phyloP scores from a whole-genome alignment of 2,113 vertebrate species.

The Puffinus mauretanicus region DNA sequence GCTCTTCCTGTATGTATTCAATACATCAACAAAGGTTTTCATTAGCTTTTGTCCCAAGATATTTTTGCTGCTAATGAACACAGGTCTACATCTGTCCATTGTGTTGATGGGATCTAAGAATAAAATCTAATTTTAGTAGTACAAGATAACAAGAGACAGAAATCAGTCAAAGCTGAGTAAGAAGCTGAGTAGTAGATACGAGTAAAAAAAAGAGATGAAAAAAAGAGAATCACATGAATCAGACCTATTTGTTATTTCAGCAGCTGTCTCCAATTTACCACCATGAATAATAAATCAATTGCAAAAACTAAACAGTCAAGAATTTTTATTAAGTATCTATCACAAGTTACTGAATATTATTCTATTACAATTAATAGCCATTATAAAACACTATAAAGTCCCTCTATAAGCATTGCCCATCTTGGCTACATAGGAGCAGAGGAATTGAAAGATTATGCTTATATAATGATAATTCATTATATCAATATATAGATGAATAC shows the following conservation, averaged over 20 bases:
- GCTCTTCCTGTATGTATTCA: neutral
- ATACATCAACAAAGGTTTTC: neutral
- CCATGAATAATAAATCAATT: neutral
- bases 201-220: neutral
- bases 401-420: neutral
- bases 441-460: neutral
- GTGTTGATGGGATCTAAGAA: neutral
- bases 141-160: slow-evolving; percentile 11
- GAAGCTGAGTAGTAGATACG: neutral
- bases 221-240: neutral
- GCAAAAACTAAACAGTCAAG: neutral
- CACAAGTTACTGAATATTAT: neutral
- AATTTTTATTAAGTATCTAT: neutral
- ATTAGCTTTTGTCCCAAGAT: neutral
- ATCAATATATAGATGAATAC: neutral
- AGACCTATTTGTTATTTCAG: slow-evolving; percentile 36
- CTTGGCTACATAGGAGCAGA: neutral
- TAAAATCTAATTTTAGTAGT: slow-evolving; percentile 32
- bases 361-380: neutral
- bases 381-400: neutral
- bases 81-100: neutral
- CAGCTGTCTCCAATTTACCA: slow-evolving; percentile 47
- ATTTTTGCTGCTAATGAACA: neutral
- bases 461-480: neutral
- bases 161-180: slow-evolving; percentile 37